phyloP scores from a whole-genome alignment of 2,113 vertebrate species.

The Lepidiolamprologus cunningtoni region DNA sequence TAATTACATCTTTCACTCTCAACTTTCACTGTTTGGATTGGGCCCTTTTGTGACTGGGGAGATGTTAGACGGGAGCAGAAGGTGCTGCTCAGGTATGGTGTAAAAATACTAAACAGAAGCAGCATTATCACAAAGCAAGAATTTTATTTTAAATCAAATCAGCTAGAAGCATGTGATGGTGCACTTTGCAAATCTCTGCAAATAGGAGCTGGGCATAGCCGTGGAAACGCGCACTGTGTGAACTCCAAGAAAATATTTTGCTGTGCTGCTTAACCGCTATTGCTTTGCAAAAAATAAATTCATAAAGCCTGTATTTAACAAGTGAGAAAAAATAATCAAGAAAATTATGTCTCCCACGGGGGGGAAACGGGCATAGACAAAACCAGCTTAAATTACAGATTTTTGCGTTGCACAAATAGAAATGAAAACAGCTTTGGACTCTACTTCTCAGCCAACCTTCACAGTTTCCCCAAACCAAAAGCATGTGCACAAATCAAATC shows the following conservation, averaged over 20 bases:
- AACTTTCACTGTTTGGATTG: constrained; percentile 31
- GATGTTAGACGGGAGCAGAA: not conserved
- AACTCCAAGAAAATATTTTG: not conserved
- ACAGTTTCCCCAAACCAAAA: not conserved
- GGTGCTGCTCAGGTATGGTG: not conserved
- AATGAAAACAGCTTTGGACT: constrained; percentile 52
- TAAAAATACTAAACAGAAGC: not conserved
- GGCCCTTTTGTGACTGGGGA: not conserved
- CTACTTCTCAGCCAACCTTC: constrained; percentile 29
- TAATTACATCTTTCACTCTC: constrained; percentile 54
- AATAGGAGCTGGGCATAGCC: not conserved
- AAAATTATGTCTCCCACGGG: not conserved
- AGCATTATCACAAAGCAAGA: not conserved
- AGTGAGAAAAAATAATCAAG: not conserved
- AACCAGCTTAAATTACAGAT: constrained; percentile 46
- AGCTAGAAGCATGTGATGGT: not conserved
- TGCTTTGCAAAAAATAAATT: not conserved
- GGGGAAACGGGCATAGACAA: constrained; percentile 28
- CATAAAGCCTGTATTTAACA: not conserved
- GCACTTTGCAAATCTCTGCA: not conserved
- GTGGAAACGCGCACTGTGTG: not conserved
- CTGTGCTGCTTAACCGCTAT: not conserved
- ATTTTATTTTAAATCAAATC: not conserved
- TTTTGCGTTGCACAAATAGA: constrained; percentile 29
- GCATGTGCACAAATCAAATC: not conserved